Base-by-base conservation (phyloP, 2,113 vertebrate genomes). In the Pantherophis guttatus region DNA sequence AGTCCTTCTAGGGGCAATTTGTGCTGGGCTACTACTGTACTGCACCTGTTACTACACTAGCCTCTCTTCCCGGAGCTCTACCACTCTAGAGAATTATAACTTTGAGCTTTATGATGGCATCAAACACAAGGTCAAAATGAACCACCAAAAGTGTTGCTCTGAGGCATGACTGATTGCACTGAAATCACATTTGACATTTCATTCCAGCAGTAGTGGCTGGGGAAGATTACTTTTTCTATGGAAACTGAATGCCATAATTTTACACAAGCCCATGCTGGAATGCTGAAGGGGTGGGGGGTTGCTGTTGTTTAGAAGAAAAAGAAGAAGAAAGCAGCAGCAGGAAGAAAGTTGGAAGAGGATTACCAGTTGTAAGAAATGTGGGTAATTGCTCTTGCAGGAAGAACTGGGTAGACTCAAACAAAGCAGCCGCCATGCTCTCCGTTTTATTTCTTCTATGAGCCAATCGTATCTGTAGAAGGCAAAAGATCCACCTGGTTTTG, bases 61-160 rank as follows among this genome's bases (percentile, higher is more conserved):
- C 89, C 98, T 99, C 2, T 99, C 98, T 12, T 99, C 99, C 0
- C 98, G 99, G 90, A 99, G 98, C 97, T 99, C 99, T 96, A 99
- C 99, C 50, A 99, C 99, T 0, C 98, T 99, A 97, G 99, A 99
- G 98, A 99, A 99, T 98, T 99, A 99, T 98, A 99, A 99, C 98
- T 99, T 99, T 0, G 99, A 99, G 97, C 98, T 99, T 91, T 99
- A 99, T 0, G 99, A 99, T 0, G 99, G 99, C 94, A 99, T 99
- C 97, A 99, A 99, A 97, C 99, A 99, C 97, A 99, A 99, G 96
- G 99, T 99, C 94, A 99, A 99, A 98, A 99, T 99, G 96, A 99
- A 99, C 97, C 99, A 99, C 97, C 99, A 99, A 97, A 98, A 99
- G 96, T 99, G 99, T 97, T 99, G 99, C 97, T 99, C 99, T 0